Base-by-base conservation (phyloP, 2,888 invertebrate genomes). In the Apotomis betuletana region DNA sequence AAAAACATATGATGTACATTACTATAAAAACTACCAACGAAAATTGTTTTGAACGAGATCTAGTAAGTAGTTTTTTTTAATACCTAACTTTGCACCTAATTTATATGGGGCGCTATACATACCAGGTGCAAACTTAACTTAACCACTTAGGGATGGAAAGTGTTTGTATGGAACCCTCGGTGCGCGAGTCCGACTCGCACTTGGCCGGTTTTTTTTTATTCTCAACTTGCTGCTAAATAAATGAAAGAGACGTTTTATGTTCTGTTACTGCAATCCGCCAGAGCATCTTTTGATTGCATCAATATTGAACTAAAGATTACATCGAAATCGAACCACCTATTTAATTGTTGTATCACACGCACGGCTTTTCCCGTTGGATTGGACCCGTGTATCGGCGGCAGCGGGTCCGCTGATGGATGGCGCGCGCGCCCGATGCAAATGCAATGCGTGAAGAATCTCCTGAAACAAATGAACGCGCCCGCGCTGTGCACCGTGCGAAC, bases 381-480 rank as follows among this genome's bases (percentile, higher is more conserved):
- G 49, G 36, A 8, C n/a, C 9, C 41, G 15, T 54, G 64, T n/a
- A 44, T 41, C 64, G 44, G 13, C 51, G 12, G 5, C 5, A 60
- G 15, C 60, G 44, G 10, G 8, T 5, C 36, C 5, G 46, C 46
- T 41, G 46, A 41, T 57, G 44, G 44, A 44, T 13, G 38, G 15
- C 27, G 62, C 49, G 6, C 27, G 27, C 27, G 51, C 38, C n/a
- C n/a, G 44, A 64, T 55, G 10, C 46, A 55, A 65, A 65, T 57
- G 15, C 36, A 12, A 46, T n/a, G 15, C 38, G 51, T 27, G 65
- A 12, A 46, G 27, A 55, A 15, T 36, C 46, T 9, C 36, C 52
- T 52, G 63, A 55, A 65, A 57, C 65, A 65, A 57, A 65, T 57
- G 65, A 65, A 46, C 65, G 54, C 41, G 4, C 41, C 41, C 41